Conservation (phyloP, 2,888 invertebrate genomes). For the Papilio gigon region DNA sequence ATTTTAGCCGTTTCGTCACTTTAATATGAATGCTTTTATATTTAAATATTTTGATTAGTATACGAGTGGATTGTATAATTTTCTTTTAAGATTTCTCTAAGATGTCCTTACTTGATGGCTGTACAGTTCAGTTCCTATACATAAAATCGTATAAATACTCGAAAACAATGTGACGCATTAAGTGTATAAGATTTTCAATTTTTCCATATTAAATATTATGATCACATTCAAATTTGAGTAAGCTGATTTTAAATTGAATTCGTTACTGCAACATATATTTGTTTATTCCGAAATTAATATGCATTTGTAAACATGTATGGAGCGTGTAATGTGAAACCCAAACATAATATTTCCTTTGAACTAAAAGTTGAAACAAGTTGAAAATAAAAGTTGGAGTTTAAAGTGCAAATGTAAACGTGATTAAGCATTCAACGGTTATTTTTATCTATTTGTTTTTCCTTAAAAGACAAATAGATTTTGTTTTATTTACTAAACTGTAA, state of each 20-base stretch:
- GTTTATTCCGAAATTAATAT: slow-evolving; percentile 24
- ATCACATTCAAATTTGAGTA: slow-evolving; percentile 4
- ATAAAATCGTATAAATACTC: not conserved
- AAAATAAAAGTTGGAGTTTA: no score
- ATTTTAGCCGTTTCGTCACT: not conserved
- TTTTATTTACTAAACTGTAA: not conserved
- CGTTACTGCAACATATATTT: slow-evolving; percentile 21
- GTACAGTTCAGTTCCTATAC: not conserved
- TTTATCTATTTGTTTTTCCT: not conserved
- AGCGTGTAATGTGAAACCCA: not conserved
- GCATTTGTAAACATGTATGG: slow-evolving; percentile 1
- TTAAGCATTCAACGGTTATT: not conserved
- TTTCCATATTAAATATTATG: slow-evolving; percentile 5
- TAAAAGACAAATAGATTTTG: not conserved
- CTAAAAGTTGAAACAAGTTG: slow-evolving; percentile 8
- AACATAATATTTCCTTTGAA: slow-evolving; percentile 6
- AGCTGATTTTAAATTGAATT: slow-evolving; percentile 25
- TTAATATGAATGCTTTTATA: not conserved
- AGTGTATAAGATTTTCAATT: not conserved
- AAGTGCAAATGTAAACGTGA: not conserved
- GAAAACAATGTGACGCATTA: not conserved
- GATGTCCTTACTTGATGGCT: no score
- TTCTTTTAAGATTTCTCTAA: no score
- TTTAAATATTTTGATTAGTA: not conserved
- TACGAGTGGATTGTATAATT: no score